Evolutionary conservation across 1,140 invertebrate species (phyloP).

Genomic region (Temnothorax longispinosus): DNA sequence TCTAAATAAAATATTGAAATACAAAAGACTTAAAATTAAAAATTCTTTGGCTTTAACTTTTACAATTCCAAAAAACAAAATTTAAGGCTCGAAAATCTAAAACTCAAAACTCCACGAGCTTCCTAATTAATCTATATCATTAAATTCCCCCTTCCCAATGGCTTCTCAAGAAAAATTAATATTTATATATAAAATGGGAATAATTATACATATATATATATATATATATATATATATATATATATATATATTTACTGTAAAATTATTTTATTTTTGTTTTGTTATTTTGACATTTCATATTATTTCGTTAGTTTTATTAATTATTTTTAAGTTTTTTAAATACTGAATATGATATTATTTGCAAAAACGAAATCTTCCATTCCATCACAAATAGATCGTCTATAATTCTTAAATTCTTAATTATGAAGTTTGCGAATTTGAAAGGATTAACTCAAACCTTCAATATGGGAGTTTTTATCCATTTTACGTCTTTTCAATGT

Average conservation of each 20-base stretch:
- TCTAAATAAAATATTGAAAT: no score
- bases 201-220: background rate
- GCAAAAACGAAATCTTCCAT: background rate
- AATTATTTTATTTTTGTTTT: conserved; percentile 1
- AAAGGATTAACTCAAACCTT: background rate
- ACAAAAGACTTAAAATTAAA: no score
- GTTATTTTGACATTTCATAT: background rate
- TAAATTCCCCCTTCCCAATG: no score
- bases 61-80: no score
- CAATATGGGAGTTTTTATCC: background rate
- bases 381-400: background rate
- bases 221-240: no score
- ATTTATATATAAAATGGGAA: background rate
- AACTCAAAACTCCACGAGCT: no score
- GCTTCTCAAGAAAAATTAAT: background rate
- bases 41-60: no score
- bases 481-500: background rate
- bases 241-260: background rate
- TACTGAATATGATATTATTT: background rate
- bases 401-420: background rate
- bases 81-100: no score
- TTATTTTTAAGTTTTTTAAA: background rate
- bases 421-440: background rate
- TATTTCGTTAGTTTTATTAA: background rate
- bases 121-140: no score